These are phyloP conservation scores for Daboia siamensis DNA, from an alignment of 2,113 vertebrate species.

Conservation along the genomic window DNA sequence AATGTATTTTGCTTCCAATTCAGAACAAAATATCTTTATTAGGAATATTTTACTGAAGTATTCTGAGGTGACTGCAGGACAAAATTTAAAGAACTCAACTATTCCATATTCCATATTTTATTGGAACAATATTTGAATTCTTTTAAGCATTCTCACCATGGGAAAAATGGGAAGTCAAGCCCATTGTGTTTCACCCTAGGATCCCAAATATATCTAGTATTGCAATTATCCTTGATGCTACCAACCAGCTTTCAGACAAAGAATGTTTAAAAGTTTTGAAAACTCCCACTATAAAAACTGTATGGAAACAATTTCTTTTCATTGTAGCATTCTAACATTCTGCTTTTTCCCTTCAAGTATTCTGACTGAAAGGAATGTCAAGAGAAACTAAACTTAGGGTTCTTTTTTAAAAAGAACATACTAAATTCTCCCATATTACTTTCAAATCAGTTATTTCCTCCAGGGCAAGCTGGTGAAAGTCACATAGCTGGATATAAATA, in stretches of 20 bases:
- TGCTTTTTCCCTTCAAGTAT: neutral
- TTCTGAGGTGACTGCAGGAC: neutral
- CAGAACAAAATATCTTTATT: neutral
- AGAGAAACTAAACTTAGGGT: neutral
- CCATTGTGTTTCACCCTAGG: neutral
- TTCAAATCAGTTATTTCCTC: neutral
- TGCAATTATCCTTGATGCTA: neutral
- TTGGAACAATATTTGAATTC: neutral
- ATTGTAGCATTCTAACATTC: neutral
- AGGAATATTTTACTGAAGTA: neutral
- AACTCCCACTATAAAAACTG: neutral
- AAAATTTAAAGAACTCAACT: neutral
- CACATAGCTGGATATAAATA: neutral
- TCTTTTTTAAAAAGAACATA: neutral
- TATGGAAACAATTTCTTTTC: neutral
- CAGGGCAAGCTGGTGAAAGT: neutral
- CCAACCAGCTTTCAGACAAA: neutral
- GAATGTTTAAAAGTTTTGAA: neutral
- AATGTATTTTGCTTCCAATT: neutral
- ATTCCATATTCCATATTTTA: neutral
- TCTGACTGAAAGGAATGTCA: neutral
- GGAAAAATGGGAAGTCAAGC: neutral
- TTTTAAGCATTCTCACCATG: neutral
- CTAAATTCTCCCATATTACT: neutral
- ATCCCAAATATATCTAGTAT: neutral